These are phyloP conservation scores for Passerculus sandwichensis DNA, from an alignment of 2,797 vertebrate genomes.

Conservation along the genomic window DNA sequence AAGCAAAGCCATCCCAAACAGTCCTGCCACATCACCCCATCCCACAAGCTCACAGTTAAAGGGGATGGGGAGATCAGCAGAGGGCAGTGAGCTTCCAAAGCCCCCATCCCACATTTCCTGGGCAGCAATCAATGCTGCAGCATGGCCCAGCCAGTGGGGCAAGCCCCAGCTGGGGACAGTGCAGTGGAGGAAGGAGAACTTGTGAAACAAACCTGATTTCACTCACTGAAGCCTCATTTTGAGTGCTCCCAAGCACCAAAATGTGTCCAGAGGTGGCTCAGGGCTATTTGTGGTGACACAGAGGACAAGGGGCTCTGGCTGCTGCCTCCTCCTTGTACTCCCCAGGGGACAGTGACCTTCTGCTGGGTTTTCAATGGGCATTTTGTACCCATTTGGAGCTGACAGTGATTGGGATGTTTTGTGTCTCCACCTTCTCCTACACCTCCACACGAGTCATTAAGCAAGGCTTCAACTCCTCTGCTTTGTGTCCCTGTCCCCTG, in stretches of 20 bases:
- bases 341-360: neutral
- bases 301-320: neutral
- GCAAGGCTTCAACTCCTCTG: neutral
- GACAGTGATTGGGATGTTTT: constrained; percentile 6
- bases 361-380: neutral
- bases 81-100: neutral
- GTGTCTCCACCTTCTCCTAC: neutral
- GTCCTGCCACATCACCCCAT: neutral
- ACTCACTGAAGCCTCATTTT: rapidly evolving
- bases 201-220: neutral
- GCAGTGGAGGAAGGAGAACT: neutral
- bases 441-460: neutral
- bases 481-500: neutral
- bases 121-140: neutral
- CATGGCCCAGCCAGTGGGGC: rapidly evolving
- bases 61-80: neutral
- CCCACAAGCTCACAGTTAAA: neutral
- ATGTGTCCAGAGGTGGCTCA: neutral
- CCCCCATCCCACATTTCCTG: neutral
- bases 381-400: constrained; percentile 6
- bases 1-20: neutral
- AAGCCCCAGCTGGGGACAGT: neutral
- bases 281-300: neutral
- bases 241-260: neutral
- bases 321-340: neutral